Conservation (phyloP, 2,113 vertebrate species). For the Tenrec ecaudatus region DNA sequence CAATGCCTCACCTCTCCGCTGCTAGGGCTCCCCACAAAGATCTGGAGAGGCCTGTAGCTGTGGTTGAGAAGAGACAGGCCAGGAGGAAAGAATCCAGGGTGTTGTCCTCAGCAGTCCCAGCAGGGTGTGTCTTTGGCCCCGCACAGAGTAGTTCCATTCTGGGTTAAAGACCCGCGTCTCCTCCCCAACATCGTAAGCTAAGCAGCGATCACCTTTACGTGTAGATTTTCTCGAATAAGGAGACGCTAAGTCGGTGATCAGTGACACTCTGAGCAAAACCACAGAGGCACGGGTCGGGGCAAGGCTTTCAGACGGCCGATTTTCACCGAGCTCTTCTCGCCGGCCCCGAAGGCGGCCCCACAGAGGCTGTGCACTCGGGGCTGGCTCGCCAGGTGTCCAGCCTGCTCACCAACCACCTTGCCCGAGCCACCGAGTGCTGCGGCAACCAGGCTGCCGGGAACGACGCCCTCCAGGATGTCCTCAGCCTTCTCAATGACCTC, state of each 20-base stretch:
- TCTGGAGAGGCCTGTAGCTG: background rate
- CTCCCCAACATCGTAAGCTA: background rate
- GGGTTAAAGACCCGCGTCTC: background rate
- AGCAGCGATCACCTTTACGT: background rate
- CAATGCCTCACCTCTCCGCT: too few species aligned
- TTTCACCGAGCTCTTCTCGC: background rate
- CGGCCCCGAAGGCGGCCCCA: conserved; percentile 91
- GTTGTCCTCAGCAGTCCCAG: conserved; percentile 15
- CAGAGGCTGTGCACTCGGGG: conserved; percentile 97
- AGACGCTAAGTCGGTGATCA: background rate
- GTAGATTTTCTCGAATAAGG: background rate
- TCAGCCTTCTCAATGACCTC: conserved; percentile 98
- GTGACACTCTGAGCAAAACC: background rate
- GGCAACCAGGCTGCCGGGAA: conserved; percentile 99
- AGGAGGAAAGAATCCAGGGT: background rate
- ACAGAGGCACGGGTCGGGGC: background rate
- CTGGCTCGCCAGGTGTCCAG: conserved; percentile 98
- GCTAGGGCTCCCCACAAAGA: too few species aligned
- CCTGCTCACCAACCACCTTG: conserved; percentile 97
- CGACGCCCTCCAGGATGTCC: conserved; percentile 96
- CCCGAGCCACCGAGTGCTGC: conserved; percentile 96
- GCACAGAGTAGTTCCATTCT: background rate
- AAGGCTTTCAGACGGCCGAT: background rate
- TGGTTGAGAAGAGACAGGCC: background rate
- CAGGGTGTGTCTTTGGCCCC: background rate